phyloP scores from a whole-genome alignment of 2,888 invertebrate species.

The Villa cingulata region DNA sequence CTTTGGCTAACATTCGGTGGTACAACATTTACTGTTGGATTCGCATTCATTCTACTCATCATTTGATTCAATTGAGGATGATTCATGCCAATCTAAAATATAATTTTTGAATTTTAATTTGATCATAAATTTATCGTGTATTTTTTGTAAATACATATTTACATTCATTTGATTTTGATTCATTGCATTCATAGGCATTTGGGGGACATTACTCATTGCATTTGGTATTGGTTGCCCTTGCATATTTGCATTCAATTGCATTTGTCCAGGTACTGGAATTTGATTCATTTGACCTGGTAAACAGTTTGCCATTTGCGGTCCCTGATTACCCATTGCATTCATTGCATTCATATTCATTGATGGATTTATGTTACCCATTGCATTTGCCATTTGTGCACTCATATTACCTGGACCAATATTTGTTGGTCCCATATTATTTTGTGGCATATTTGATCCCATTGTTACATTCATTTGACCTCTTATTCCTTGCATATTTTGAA shows the following conservation, averaged over 20 bases:
- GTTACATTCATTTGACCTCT: slow-evolving; percentile 31
- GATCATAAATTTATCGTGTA: no score
- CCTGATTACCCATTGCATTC: slow-evolving; percentile 13
- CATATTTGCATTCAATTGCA: slow-evolving; percentile 21
- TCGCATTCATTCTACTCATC: slow-evolving; percentile 37
- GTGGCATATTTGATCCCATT: slow-evolving; percentile 24
- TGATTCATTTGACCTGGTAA: slow-evolving; percentile 29
- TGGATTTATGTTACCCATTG: slow-evolving; percentile 30
- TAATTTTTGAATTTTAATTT: background rate
- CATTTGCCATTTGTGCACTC: slow-evolving; percentile 31
- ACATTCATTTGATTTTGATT: slow-evolving; percentile 26
- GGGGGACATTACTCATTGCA: slow-evolving; percentile 25
- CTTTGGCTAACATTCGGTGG: slow-evolving; percentile 23
- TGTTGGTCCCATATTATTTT: slow-evolving; percentile 19
- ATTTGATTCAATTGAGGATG: slow-evolving; percentile 29
- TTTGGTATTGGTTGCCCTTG: slow-evolving; percentile 23
- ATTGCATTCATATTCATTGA: slow-evolving; percentile 38
- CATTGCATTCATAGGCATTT: slow-evolving; percentile 28
- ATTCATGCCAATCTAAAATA: slow-evolving; percentile 29
- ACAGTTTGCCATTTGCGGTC: slow-evolving; percentile 17
- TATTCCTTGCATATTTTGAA: slow-evolving; percentile 28
- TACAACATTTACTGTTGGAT: slow-evolving; percentile 35
- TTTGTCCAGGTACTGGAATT: slow-evolving; percentile 30
- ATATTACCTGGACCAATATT: slow-evolving; percentile 15
- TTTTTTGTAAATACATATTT: slow-evolving; percentile 5